These are phyloP conservation scores for Carassius carassius DNA, from an alignment of 2,113 vertebrate genomes.

Conservation along the genomic window DNA sequence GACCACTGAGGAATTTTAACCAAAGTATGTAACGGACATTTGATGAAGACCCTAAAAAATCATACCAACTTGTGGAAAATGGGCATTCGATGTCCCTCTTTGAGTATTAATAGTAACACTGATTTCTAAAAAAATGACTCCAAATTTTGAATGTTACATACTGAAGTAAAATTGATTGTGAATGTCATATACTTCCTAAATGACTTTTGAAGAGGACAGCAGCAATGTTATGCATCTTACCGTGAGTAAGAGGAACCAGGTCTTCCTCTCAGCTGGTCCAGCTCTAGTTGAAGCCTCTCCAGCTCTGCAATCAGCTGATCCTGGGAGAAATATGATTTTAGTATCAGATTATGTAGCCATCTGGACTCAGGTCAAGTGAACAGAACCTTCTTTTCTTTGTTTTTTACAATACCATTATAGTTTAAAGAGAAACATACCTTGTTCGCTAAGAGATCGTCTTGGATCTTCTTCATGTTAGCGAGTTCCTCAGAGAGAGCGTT, in stretches of 20 bases:
- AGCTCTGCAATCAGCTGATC: conserved; percentile 88
- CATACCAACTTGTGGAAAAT: too few species aligned
- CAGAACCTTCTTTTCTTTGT: background rate
- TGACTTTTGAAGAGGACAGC: background rate
- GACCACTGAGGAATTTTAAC: too few species aligned
- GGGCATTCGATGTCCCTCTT: too few species aligned
- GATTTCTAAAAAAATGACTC: background rate
- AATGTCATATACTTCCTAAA: background rate
- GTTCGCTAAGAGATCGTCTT: conserved; percentile 87
- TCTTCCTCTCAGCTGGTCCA: conserved; percentile 86
- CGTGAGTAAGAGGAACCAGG: conserved; percentile 87
- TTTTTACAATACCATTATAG: background rate
- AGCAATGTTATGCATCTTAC: conserved; percentile 63
- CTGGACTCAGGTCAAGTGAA: background rate
- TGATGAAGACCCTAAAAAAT: too few species aligned
- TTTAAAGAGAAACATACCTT: conserved; percentile 72
- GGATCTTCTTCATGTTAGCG: conserved; percentile 92
- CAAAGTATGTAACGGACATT: too few species aligned
- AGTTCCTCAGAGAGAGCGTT: conserved; percentile 89
- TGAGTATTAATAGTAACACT: too few species aligned
- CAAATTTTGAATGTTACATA: background rate
- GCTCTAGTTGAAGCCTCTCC: conserved; percentile 87
- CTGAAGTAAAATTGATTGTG: background rate
- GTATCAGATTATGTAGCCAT: background rate
- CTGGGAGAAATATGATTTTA: conserved; percentile 61